These are phyloP conservation scores for Trichogramma evanescens DNA, from an alignment of 2,888 invertebrate genomes.

Conservation along the genomic window DNA sequence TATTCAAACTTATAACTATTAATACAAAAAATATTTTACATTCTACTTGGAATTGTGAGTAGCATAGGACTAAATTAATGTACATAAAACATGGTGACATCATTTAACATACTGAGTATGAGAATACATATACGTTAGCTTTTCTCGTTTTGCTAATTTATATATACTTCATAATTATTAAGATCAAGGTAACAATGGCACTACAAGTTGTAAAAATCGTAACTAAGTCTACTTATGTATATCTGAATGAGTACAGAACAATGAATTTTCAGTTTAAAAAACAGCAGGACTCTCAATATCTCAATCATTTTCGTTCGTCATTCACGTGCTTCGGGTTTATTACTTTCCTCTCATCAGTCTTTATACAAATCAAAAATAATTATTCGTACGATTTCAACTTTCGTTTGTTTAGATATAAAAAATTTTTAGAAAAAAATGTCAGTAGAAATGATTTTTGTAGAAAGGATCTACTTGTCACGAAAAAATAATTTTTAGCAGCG, in stretches of 20 bases:
- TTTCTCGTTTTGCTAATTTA: no score
- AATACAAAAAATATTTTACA: no score
- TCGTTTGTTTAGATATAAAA: not conserved
- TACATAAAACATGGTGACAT: no score
- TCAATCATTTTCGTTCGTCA: conserved; percentile 9
- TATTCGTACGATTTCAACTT: conserved; percentile 7
- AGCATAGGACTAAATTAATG: no score
- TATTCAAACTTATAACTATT: no score
- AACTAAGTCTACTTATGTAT: conserved; percentile 14
- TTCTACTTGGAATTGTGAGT: no score
- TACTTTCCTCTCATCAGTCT: conserved; percentile 23
- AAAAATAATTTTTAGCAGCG: no score
- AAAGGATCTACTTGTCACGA: no score
- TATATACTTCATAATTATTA: conserved; percentile 11
- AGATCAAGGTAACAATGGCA: conserved; percentile 19
- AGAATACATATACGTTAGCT: no score
- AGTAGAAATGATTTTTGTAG: not conserved
- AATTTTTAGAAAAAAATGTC: not conserved
- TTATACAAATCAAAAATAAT: conserved; percentile 19
- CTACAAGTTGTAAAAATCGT: conserved; percentile 18
- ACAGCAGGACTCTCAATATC: conserved; percentile 4
- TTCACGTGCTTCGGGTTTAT: not conserved
- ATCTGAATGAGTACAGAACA: conserved; percentile 15
- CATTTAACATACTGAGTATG: no score
- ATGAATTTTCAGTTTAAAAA: conserved; percentile 15